phyloP scores from a whole-genome alignment of 2,113 vertebrate species.

The Hippopotamus amphibius region DNA sequence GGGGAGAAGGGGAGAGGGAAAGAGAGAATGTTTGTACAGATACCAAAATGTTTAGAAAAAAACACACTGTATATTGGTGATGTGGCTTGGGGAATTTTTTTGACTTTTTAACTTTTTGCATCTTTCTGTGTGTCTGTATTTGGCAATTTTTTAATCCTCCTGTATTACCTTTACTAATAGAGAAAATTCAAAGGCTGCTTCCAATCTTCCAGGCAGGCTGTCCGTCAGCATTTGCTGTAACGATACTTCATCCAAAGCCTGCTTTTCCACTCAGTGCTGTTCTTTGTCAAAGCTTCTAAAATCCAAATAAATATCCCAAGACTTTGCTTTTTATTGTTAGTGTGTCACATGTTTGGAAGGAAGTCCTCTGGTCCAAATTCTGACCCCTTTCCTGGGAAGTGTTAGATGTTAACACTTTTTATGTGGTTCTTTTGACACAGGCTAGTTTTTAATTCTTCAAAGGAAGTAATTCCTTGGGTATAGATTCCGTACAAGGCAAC shows the following conservation, averaged over 20 bases:
- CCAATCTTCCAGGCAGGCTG: neutral
- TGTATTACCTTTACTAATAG: neutral
- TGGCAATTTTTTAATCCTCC: neutral
- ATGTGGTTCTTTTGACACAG: neutral
- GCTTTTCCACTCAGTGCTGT: neutral
- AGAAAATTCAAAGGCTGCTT: neutral
- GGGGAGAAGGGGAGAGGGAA: too few relatives aligned
- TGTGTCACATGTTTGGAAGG: neutral
- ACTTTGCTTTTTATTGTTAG: neutral
- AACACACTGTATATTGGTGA: neutral
- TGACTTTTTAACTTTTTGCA: too few relatives aligned
- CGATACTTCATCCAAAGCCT: neutral
- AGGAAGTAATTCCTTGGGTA: neutral
- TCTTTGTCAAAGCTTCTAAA: conserved; percentile 10
- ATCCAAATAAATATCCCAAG: neutral
- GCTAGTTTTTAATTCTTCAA: neutral
- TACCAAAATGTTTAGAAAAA: neutral
- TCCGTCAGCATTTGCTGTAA: neutral
- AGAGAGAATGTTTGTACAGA: neutral
- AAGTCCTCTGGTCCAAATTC: neutral
- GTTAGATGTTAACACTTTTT: neutral
- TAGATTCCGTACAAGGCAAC: neutral
- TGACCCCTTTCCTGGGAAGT: neutral
- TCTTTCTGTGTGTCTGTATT: neutral
- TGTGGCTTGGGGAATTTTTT: neutral